phyloP scores from a whole-genome alignment of 2,888 invertebrate species.

The Rhagophthalmus giganteus region DNA sequence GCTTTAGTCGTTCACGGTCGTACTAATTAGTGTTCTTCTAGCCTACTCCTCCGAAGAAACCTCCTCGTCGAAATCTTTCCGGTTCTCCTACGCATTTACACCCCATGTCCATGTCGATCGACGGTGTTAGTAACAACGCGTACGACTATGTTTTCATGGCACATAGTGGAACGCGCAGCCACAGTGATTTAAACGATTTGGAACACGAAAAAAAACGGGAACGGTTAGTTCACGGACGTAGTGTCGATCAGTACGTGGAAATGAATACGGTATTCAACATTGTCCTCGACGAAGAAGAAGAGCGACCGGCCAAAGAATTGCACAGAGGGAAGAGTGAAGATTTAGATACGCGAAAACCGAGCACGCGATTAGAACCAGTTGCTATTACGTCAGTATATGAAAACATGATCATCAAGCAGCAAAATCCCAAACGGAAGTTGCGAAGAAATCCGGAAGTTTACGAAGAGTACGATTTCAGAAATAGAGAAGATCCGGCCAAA shows the following conservation, averaged over 20 bases:
- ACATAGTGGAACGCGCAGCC: slow-evolving; percentile 69
- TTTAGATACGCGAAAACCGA: slow-evolving; percentile 54
- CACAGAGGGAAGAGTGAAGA: slow-evolving; percentile 55
- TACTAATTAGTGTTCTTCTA: slow-evolving; percentile 49
- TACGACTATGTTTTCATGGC: slow-evolving; percentile 68
- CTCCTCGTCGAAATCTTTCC: slow-evolving; percentile 82
- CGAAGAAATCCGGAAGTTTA: slow-evolving; percentile 64
- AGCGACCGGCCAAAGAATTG: slow-evolving; percentile 46
- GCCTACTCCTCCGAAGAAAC: slow-evolving; percentile 88
- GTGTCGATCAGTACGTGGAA: slow-evolving; percentile 78
- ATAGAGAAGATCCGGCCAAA: slow-evolving; percentile 38
- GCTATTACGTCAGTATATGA: slow-evolving; percentile 75
- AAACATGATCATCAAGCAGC: slow-evolving; percentile 70
- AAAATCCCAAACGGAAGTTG: slow-evolving; percentile 72
- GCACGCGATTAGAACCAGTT: slow-evolving; percentile 64
- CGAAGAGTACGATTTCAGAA: slow-evolving; percentile 65
- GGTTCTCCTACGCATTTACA: slow-evolving; percentile 80
- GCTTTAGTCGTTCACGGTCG: too few relatives aligned
- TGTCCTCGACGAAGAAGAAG: slow-evolving; percentile 51
- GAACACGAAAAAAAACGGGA: slow-evolving; percentile 58
- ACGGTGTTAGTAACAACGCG: slow-evolving; percentile 62
- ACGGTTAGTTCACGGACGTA: slow-evolving; percentile 68
- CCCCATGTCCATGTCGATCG: slow-evolving; percentile 62
- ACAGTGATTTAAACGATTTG: slow-evolving; percentile 71
- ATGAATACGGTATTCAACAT: slow-evolving; percentile 64